These are phyloP conservation scores for Hyles euphorbiae DNA, from an alignment of 1,140 invertebrate species.

Conservation along the genomic window DNA sequence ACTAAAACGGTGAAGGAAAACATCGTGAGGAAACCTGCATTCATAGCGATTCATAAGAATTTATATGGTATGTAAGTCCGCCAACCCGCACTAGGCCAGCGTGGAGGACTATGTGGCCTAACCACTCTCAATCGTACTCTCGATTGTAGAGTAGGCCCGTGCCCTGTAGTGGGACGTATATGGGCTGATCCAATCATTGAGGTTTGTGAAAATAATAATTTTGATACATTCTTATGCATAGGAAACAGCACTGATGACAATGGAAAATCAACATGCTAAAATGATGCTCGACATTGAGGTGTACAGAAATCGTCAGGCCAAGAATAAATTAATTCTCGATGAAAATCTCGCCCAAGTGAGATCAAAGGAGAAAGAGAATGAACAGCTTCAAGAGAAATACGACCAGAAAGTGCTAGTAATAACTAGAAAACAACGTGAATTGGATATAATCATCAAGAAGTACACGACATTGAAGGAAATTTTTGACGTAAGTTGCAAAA, in stretches of 20 bases:
- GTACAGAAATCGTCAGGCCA: conserved; percentile 62
- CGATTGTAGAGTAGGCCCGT: too few relatives aligned
- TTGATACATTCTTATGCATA: conserved; percentile 13
- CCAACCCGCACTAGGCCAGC: too few relatives aligned
- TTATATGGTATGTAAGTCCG: too few relatives aligned
- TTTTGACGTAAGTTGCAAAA: conserved; percentile 53
- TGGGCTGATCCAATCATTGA: too few relatives aligned
- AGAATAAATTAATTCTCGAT: conserved; percentile 55
- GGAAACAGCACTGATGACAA: conserved; percentile 78
- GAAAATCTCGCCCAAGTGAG: conserved; percentile 56
- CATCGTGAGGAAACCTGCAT: too few relatives aligned
- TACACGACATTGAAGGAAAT: conserved; percentile 73
- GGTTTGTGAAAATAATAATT: not conserved
- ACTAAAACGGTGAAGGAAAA: too few relatives aligned
- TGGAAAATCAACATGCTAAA: conserved; percentile 79
- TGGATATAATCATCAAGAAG: conserved; percentile 75
- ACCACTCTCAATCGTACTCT: too few relatives aligned
- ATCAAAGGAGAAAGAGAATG: conserved; percentile 64
- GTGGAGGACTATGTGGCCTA: too few relatives aligned
- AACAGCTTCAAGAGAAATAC: conserved; percentile 72
- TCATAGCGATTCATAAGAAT: too few relatives aligned
- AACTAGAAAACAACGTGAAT: conserved; percentile 74
- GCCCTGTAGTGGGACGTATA: too few relatives aligned
- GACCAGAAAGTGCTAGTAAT: conserved; percentile 64
- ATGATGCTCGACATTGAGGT: conserved; percentile 79